These are phyloP conservation scores for Microplitis deprimator DNA, from an alignment of 2,888 invertebrate genomes.

Conservation along the genomic window DNA sequence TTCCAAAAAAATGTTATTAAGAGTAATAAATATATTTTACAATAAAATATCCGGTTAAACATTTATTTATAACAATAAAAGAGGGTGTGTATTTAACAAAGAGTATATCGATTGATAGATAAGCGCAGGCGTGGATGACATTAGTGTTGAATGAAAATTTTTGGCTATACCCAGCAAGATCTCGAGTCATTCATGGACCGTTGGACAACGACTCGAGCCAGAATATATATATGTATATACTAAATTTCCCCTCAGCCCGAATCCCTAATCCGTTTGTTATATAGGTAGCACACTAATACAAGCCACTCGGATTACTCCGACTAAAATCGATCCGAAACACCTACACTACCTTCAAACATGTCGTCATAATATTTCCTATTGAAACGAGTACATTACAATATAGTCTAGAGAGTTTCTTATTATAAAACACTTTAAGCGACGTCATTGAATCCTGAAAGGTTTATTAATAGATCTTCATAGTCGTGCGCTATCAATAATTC, in stretches of 20 bases:
- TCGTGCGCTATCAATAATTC: not conserved
- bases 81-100: conserved; percentile 50
- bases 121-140: conserved; percentile 57
- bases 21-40: not conserved
- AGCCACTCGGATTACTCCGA: no score
- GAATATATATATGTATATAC: conserved; percentile 47
- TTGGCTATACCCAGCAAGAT: conserved; percentile 54
- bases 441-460: not conserved
- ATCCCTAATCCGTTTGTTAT: not conserved
- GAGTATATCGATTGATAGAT: conserved; percentile 59
- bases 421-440: not conserved
- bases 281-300: no score
- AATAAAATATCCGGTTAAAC: not conserved
- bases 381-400: not conserved
- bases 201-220: conserved; percentile 42
- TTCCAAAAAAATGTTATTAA: not conserved
- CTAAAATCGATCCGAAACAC: not conserved
- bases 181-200: conserved; percentile 60
- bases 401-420: not conserved
- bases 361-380: not conserved
- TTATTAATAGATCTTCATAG: not conserved
- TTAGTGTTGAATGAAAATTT: conserved; percentile 62
- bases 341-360: not conserved
- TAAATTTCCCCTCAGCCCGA: conserved; percentile 13
- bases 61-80: conserved; percentile 27